A percentile compares a stretch with the other conserved stretches of the same genome.
Evolutionary conservation across 1,140 invertebrate genomes (phyloP).

Genomic region (Musca vetustissima): DNA sequence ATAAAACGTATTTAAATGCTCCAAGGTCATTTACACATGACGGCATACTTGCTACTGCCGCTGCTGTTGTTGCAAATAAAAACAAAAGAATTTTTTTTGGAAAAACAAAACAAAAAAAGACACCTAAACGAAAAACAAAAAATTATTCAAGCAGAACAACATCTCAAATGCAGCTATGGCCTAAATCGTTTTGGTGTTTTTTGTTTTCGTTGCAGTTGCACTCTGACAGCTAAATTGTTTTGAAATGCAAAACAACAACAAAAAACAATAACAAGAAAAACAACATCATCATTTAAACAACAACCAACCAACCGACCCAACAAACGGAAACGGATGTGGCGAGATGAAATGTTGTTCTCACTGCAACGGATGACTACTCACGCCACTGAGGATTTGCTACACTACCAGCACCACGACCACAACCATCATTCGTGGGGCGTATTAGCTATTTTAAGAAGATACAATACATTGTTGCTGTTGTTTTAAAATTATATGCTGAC

Average conservation of each 20-base stretch:
- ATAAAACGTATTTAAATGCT: slow-evolving; percentile 6
- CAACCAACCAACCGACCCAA: background rate
- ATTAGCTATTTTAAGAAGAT: too few relatives aligned
- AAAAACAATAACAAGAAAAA: too few relatives aligned
- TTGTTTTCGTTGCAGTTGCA: too few relatives aligned
- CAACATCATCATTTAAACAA: too few relatives aligned
- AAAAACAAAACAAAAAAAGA: background rate
- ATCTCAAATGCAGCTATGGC: background rate
- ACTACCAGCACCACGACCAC: too few relatives aligned
- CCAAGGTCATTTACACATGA: slow-evolving; percentile 14
- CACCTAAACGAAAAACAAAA: background rate
- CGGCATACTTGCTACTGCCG: background rate
- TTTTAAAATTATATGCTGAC: too few relatives aligned
- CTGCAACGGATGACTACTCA: too few relatives aligned
- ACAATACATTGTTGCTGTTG: too few relatives aligned
- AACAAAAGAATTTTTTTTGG: background rate
- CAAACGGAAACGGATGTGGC: slow-evolving; percentile 19
- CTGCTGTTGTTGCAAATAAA: background rate
- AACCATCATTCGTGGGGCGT: too few relatives aligned
- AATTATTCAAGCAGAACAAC: background rate
- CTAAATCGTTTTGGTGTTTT: background rate
- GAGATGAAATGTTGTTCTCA: slow-evolving; percentile 16
- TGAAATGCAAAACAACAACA: too few relatives aligned
- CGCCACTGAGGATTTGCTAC: too few relatives aligned
- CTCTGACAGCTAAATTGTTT: too few relatives aligned